These are phyloP conservation scores for Eumacrocentrus americanus DNA, from an alignment of 2,888 invertebrate species.

Conservation along the genomic window DNA sequence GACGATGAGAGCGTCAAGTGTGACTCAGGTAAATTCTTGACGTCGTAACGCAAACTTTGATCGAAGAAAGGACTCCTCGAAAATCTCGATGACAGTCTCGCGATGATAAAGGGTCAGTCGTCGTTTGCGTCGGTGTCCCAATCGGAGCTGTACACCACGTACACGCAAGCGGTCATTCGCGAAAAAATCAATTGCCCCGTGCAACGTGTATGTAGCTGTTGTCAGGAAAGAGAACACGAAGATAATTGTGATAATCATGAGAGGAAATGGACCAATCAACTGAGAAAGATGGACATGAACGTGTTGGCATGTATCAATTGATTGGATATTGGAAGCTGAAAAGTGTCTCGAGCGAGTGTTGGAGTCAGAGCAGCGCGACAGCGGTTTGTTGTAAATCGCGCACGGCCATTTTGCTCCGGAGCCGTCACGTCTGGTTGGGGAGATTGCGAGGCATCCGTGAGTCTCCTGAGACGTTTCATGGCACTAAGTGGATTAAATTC, in stretches of 20 bases:
- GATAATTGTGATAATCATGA: neutral
- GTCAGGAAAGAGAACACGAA: neutral
- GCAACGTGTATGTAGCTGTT: conserved; percentile 33
- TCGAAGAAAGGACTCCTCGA: neutral
- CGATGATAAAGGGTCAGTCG: conserved; percentile 30
- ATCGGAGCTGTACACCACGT: conserved; percentile 35
- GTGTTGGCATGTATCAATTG: neutral
- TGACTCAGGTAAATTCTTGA: conserved; percentile 1
- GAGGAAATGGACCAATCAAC: neutral
- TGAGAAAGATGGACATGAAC: neutral
- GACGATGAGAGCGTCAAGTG: conserved; percentile 9
- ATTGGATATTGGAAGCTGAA: neutral
- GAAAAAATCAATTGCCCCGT: conserved; percentile 49
- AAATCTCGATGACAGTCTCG: neutral
- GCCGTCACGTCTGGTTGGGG: conserved; percentile 49
- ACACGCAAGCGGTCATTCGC: conserved; percentile 41
- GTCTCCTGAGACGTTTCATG: conserved; percentile 12
- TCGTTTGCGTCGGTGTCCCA: conserved; percentile 25
- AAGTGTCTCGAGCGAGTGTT: neutral
- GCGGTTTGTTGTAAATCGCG: conserved; percentile 53
- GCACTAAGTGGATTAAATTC: neutral
- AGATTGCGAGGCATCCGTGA: conserved; percentile 24
- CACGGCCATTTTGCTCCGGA: conserved; percentile 57
- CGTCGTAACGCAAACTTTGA: neutral
- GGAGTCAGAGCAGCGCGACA: conserved; percentile 8